These are phyloP conservation scores for Pseudolaguvia tuberculata DNA, from an alignment of 2,113 vertebrate species.

Conservation along the genomic window DNA sequence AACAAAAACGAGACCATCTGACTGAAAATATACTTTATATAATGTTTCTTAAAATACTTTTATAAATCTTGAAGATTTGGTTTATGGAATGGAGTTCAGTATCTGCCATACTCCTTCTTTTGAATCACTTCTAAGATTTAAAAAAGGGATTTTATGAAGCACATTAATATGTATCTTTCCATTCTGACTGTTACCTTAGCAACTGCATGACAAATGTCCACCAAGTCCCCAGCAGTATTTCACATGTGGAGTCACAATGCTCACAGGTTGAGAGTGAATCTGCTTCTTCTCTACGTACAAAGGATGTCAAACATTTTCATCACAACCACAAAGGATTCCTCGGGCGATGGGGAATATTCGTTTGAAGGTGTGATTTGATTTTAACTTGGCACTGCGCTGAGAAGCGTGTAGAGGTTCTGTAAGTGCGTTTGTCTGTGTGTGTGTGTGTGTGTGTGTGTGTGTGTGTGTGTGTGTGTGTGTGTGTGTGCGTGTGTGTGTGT, in stretches of 20 bases:
- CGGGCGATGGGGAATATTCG: constrained; percentile 22
- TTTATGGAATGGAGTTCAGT: background rate
- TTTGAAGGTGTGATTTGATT: constrained; percentile 38
- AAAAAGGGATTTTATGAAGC: constrained; percentile 23
- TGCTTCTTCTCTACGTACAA: constrained; percentile 36
- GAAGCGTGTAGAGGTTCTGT: constrained; percentile 2
- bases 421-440: too few species aligned
- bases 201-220: constrained; percentile 63
- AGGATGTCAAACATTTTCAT: constrained; percentile 35
- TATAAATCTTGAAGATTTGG: constrained; percentile 5
- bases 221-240: constrained; percentile 47
- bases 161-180: constrained; percentile 36
- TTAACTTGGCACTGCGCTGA: constrained; percentile 23
- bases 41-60: background rate
- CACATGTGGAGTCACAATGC: constrained; percentile 26
- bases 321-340: constrained; percentile 33
- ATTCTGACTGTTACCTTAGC: constrained; percentile 65
- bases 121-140: background rate
- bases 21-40: background rate
- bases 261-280: constrained; percentile 21
- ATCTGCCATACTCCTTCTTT: background rate
- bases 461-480: too few species aligned
- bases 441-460: too few species aligned
- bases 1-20: background rate
- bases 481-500: too few species aligned